These are phyloP conservation scores for Flexamia atlantica DNA, from an alignment of 2,888 invertebrate genomes.

Conservation along the genomic window DNA sequence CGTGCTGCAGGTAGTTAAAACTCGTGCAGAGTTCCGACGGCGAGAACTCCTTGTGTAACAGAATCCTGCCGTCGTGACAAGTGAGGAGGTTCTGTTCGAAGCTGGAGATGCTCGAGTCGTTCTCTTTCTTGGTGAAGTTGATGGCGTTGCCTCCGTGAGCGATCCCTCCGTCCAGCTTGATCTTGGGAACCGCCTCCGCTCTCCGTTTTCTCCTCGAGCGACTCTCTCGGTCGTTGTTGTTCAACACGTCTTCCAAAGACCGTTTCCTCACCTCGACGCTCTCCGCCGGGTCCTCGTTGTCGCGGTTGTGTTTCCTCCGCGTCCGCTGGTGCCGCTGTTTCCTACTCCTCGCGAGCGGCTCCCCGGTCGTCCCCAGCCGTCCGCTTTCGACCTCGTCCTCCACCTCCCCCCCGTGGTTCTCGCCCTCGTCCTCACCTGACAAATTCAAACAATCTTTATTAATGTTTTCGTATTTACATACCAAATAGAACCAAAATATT, in stretches of 20 bases:
- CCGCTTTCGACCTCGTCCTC: conserved; percentile 64
- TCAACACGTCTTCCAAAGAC: conserved; percentile 40
- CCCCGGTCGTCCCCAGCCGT: conserved; percentile 6
- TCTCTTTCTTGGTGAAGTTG: conserved; percentile 69
- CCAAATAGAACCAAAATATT: no score
- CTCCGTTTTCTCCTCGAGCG: conserved; percentile 58
- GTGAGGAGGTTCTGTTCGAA: conserved; percentile 87
- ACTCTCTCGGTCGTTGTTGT: neutral
- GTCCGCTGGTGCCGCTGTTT: conserved; percentile 42
- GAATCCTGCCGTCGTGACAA: conserved; percentile 87
- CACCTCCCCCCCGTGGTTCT: conserved; percentile 66
- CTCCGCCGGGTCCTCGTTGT: neutral
- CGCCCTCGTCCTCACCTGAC: conserved; percentile 65
- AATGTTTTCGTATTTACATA: no score
- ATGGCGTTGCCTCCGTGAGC: conserved; percentile 85
- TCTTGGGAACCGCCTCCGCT: conserved; percentile 58
- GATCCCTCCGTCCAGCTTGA: conserved; percentile 83
- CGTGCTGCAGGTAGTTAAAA: conserved; percentile 82
- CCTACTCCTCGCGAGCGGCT: neutral
- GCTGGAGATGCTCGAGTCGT: conserved; percentile 87
- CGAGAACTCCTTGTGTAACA: conserved; percentile 85
- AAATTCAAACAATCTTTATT: no score
- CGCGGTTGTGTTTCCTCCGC: conserved; percentile 43
- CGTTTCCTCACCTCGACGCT: conserved; percentile 12
- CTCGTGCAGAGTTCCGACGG: conserved; percentile 83